Evolutionary conservation across 2,113 vertebrate genomes (phyloP).

Genomic region (Ictidomys tridecemlineatus): DNA sequence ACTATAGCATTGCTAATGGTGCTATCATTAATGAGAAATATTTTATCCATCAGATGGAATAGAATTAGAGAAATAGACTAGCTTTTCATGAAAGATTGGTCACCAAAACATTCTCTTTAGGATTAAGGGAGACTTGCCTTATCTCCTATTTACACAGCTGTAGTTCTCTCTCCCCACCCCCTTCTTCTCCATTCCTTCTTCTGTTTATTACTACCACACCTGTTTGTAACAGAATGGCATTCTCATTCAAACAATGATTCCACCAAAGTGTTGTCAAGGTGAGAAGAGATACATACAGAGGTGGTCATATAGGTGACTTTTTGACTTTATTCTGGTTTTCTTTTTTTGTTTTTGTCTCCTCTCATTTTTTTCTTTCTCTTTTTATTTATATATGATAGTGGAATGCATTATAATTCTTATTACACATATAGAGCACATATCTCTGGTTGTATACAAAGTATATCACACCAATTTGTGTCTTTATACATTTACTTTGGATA

Average conservation of each 20-base stretch:
- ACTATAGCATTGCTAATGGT: conserved; percentile 2
- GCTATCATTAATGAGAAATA: conserved; percentile 61
- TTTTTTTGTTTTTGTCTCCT: not conserved
- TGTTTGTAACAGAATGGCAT: not conserved
- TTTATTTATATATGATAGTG: too few relatives aligned
- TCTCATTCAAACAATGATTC: not conserved
- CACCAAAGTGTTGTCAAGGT: not conserved
- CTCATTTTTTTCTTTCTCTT: not conserved
- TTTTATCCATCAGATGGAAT: conserved; percentile 45
- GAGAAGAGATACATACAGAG: not conserved
- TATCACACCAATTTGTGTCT: too few relatives aligned
- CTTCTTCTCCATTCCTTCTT: not conserved
- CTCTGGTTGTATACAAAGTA: too few relatives aligned
- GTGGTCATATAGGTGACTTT: not conserved
- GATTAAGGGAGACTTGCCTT: conserved; percentile 48
- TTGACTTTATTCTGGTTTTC: not conserved
- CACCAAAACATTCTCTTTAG: conserved; percentile 25
- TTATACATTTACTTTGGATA: too few relatives aligned
- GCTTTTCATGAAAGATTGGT: not conserved
- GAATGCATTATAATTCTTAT: too few relatives aligned
- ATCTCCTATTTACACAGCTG: not conserved
- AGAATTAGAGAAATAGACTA: conserved; percentile 9
- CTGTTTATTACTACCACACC: not conserved
- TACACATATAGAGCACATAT: too few relatives aligned
- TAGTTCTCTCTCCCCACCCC: not conserved